These are phyloP conservation scores for Distichodus sexfasciatus DNA, from an alignment of 2,797 vertebrate species.

Conservation along the genomic window DNA sequence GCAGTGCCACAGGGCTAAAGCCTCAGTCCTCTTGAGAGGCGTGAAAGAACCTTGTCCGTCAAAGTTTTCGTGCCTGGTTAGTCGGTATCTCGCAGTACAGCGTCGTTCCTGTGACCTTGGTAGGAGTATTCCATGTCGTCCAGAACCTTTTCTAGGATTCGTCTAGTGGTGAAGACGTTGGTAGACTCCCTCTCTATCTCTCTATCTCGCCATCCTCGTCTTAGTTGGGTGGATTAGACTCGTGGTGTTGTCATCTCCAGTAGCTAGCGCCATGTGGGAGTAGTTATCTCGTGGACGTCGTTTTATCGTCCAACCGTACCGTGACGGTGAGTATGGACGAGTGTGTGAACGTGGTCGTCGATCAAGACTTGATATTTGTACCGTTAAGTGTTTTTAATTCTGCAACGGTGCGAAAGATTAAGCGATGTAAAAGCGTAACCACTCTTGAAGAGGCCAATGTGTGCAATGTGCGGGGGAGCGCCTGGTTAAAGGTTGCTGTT, in stretches of 20 bases:
- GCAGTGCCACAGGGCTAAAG: too few relatives aligned
- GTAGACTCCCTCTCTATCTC: not conserved
- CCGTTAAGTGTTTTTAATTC: constrained; percentile 28
- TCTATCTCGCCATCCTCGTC: constrained; percentile 13
- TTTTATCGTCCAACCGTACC: too few relatives aligned
- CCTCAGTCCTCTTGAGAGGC: not conserved
- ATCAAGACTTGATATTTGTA: too few relatives aligned
- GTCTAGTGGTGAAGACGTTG: constrained; percentile 16
- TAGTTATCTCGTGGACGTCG: too few relatives aligned
- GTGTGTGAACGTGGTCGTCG: too few relatives aligned
- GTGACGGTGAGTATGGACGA: too few relatives aligned
- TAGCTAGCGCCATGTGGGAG: too few relatives aligned
- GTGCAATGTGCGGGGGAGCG: too few relatives aligned
- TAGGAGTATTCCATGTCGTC: constrained; percentile 26
- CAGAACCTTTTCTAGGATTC: constrained; percentile 23
- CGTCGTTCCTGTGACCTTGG: constrained; percentile 21
- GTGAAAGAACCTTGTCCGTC: not conserved
- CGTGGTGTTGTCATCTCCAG: too few relatives aligned
- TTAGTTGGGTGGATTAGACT: too few relatives aligned
- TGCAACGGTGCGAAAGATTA: not conserved
- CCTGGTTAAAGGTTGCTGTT: too few relatives aligned
- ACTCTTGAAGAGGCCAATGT: not conserved
- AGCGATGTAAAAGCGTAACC: not conserved
- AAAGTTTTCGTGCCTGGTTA: constrained; percentile 14
- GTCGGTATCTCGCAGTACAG: constrained; percentile 14